phyloP scores from a whole-genome alignment of 2,888 invertebrate genomes.

The Amiota communis region DNA sequence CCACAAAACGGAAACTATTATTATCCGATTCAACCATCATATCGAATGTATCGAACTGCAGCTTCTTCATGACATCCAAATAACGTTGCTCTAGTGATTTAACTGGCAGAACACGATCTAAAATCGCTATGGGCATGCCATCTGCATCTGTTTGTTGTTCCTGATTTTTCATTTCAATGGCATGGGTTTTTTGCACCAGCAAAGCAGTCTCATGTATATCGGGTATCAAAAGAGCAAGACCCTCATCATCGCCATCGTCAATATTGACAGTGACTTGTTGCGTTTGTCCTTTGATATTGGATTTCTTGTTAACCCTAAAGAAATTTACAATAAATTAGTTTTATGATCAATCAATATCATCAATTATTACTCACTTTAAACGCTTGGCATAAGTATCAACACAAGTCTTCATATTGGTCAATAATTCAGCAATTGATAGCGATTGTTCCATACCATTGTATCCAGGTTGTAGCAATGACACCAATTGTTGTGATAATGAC shows the following conservation, averaged over 20 bases:
- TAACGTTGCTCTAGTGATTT: slow-evolving; percentile 84
- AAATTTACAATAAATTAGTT: neutral
- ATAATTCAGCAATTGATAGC: slow-evolving; percentile 82
- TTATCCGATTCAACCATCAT: slow-evolving; percentile 88
- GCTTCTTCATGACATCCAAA: slow-evolving; percentile 88
- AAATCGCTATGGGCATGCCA: slow-evolving; percentile 57
- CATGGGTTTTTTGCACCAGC: slow-evolving; percentile 71
- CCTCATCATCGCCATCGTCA: slow-evolving; percentile 90
- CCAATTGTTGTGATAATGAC: slow-evolving; percentile 78
- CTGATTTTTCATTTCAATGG: slow-evolving; percentile 65
- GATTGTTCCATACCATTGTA: slow-evolving; percentile 70
- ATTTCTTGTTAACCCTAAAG: slow-evolving; percentile 78
- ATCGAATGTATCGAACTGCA: slow-evolving; percentile 94
- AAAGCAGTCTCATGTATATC: slow-evolving; percentile 83
- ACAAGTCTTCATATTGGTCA: slow-evolving; percentile 90
- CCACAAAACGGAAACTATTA: slow-evolving; percentile 85
- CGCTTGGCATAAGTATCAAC: slow-evolving; percentile 93
- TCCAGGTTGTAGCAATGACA: slow-evolving; percentile 78
- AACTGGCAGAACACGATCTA: slow-evolving; percentile 75
- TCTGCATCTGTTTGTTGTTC: slow-evolving; percentile 57
- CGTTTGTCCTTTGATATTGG: slow-evolving; percentile 73
- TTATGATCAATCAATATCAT: neutral
- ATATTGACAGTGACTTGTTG: slow-evolving; percentile 72
- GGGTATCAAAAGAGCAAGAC: slow-evolving; percentile 89
- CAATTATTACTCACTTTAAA: slow-evolving; percentile 77